Conservation (phyloP, 2,113 vertebrate species). For the Otolemur garnettii region DNA sequence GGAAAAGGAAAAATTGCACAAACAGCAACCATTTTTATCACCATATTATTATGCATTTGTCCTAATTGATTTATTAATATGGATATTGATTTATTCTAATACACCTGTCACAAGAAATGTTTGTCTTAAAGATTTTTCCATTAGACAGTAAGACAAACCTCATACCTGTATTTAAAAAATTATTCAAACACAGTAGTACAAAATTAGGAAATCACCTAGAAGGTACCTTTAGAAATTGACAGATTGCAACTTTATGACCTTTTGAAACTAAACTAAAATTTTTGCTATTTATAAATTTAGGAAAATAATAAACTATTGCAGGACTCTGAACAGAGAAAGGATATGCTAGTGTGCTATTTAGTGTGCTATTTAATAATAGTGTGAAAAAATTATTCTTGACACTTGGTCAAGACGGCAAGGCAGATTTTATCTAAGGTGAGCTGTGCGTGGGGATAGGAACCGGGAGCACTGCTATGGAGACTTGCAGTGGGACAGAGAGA, state of each 20-base stretch:
- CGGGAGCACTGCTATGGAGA: neutral
- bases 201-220: neutral
- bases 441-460: neutral
- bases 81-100: slow-evolving; percentile 27
- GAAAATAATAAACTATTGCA: neutral
- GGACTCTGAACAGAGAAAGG: neutral
- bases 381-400: neutral
- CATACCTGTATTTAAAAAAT: neutral
- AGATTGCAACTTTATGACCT: neutral
- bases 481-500: neutral
- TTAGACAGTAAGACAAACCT: neutral
- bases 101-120: neutral
- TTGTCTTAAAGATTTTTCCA: neutral
- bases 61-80: neutral
- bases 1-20: neutral
- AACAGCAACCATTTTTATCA: neutral
- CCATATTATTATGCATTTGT: neutral
- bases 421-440: neutral
- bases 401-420: neutral
- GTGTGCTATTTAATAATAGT: no score
- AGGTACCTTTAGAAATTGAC: neutral
- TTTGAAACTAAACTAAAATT: neutral
- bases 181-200: neutral
- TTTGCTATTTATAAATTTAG: neutral
- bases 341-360: neutral